A percentile compares a stretch with the other conserved stretches of the same genome.
Conservation (phyloP, 2,797 vertebrate species). For the Anguilla obscura region DNA sequence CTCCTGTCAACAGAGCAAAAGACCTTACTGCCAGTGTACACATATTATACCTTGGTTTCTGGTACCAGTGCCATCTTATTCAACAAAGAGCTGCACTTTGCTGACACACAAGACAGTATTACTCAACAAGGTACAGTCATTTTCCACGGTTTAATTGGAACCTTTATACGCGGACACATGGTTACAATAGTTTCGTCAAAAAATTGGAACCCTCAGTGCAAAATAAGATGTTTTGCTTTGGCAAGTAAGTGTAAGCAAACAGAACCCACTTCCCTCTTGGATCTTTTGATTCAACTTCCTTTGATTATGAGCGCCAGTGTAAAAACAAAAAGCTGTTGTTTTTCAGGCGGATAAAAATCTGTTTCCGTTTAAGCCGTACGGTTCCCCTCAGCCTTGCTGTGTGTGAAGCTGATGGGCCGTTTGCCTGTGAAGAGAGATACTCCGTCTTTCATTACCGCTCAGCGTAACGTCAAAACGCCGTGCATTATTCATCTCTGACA, state of each 20-base stretch:
- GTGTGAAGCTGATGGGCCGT: neutral
- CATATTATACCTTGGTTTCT: neutral
- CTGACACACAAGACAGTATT: neutral
- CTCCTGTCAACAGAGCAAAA: neutral
- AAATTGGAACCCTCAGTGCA: neutral
- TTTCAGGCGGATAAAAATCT: slow-evolving; percentile 25
- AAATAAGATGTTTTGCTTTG: neutral
- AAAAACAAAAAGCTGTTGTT: slow-evolving; percentile 12
- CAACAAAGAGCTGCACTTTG: neutral
- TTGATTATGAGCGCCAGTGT: slow-evolving; percentile 22
- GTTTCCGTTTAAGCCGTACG: slow-evolving; percentile 33
- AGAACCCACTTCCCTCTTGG: slow-evolving; percentile 1
- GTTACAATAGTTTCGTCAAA: slow-evolving; percentile 9
- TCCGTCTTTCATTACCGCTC: neutral
- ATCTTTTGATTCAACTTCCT: neutral
- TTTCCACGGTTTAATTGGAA: neutral
- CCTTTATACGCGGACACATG: neutral
- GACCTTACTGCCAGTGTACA: neutral
- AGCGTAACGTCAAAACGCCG: slow-evolving; percentile 19
- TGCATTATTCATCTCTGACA: slow-evolving; percentile 40
- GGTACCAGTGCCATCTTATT: neutral
- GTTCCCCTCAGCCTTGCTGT: neutral
- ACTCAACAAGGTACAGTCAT: neutral
- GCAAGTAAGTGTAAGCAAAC: slow-evolving; percentile 22
- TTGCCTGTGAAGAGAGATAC: slow-evolving; percentile 14